A percentile compares a stretch with the other conserved stretches of the same genome.
These are phyloP conservation scores for Hydroisotoma schaefferi DNA, from an alignment of 2,888 invertebrate species.

Conservation along the genomic window DNA sequence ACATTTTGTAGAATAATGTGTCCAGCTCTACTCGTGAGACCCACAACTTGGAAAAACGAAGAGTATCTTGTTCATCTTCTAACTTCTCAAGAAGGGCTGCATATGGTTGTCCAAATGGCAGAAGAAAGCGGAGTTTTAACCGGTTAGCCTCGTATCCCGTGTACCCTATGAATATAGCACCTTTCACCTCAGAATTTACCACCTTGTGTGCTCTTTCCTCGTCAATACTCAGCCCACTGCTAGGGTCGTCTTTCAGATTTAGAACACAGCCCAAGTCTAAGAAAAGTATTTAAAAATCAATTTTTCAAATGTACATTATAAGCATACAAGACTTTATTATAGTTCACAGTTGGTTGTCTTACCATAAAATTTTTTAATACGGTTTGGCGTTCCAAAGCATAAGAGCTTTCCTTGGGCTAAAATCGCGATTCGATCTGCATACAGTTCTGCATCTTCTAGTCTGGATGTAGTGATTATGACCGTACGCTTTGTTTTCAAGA, in stretches of 20 bases:
- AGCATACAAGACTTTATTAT: too few relatives aligned
- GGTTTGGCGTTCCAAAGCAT: constrained; percentile 25
- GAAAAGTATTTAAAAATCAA: neutral
- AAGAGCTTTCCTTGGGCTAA: constrained; percentile 31
- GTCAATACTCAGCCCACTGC: neutral
- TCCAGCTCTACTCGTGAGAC: constrained; percentile 22
- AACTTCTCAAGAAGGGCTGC: constrained; percentile 17
- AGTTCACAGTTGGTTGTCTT: too few relatives aligned
- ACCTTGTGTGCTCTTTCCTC: neutral
- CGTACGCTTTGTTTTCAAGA: constrained; percentile 24
- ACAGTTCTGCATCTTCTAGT: constrained; percentile 27
- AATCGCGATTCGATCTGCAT: constrained; percentile 28
- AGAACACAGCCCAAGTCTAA: constrained; percentile 11
- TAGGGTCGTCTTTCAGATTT: constrained; percentile 8
- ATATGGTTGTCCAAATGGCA: constrained; percentile 6
- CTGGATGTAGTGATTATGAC: constrained; percentile 29
- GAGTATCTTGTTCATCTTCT: constrained; percentile 16
- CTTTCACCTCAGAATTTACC: constrained; percentile 4
- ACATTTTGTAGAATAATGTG: constrained; percentile 21
- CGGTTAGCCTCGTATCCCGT: neutral
- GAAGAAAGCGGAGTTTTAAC: neutral
- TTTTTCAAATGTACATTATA: neutral
- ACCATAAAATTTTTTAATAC: constrained; percentile 22
- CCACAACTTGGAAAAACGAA: constrained; percentile 17
- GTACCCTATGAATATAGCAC: neutral